These are phyloP conservation scores for Chironomus striatipennis DNA, from an alignment of 1,140 invertebrate species.

Conservation along the genomic window DNA sequence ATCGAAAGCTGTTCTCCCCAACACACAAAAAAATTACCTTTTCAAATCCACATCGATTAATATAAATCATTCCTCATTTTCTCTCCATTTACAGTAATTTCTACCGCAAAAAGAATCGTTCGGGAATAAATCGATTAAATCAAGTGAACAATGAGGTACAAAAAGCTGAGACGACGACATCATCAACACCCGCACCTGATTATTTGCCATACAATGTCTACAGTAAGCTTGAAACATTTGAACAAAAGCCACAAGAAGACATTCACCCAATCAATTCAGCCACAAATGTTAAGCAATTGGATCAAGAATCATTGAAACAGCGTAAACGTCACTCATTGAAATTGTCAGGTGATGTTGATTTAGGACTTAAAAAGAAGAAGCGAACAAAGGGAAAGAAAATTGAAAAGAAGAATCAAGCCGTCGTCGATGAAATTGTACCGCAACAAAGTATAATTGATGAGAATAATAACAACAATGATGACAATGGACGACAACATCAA, in stretches of 20 bases:
- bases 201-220: constrained; percentile 13
- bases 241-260: constrained; percentile 11
- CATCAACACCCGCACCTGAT: background rate
- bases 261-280: constrained; percentile 3
- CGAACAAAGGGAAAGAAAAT: background rate
- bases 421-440: background rate
- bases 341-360: background rate
- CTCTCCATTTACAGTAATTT: background rate
- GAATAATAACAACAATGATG: background rate
- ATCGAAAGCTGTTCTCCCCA: too few relatives aligned
- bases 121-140: background rate
- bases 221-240: background rate
- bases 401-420: background rate
- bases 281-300: background rate
- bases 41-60: background rate
- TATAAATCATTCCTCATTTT: background rate
- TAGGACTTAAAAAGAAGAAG: background rate
- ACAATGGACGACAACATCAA: background rate
- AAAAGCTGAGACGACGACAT: background rate
- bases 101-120: background rate
- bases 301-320: background rate
- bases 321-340: background rate
- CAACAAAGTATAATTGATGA: background rate
- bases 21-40: too few relatives aligned
- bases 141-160: background rate